Percentiles rank a stretch among this genome's conserved stretches.
phyloP scores from a whole-genome alignment of 2,797 vertebrate species.

The Channa striata region DNA sequence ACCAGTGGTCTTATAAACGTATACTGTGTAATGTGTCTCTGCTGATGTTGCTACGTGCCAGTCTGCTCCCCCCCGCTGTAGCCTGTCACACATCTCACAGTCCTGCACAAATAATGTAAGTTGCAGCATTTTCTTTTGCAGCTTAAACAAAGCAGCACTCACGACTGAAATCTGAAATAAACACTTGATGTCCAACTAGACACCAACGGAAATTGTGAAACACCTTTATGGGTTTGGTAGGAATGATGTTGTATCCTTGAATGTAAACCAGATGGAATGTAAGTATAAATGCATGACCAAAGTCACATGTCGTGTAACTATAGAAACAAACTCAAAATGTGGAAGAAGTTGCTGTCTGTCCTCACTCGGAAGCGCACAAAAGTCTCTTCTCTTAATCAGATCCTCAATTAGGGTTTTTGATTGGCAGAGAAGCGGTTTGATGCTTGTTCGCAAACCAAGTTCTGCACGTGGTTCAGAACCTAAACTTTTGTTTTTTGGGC shows the following conservation, averaged over 20 bases:
- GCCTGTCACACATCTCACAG: conserved; percentile 34
- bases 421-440: too few species aligned
- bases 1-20: conserved; percentile 67
- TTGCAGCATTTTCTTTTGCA: conserved; percentile 19
- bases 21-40: conserved; percentile 62
- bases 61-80: conserved; percentile 44
- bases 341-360: conserved; percentile 18
- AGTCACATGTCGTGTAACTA: conserved; percentile 37
- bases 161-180: conserved; percentile 29
- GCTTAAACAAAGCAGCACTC: conserved; percentile 11
- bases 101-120: conserved; percentile 6
- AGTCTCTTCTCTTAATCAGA: conserved; percentile 25
- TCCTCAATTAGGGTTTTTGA: background rate
- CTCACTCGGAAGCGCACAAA: conserved; percentile 11
- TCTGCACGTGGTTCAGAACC: too few species aligned
- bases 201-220: conserved; percentile 18
- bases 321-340: conserved; percentile 15
- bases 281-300: conserved; percentile 55
- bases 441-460: too few species aligned
- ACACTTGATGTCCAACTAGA: conserved; percentile 21
- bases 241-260: conserved; percentile 33
- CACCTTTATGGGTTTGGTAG: conserved; percentile 23
- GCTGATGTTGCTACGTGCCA: conserved; percentile 66
- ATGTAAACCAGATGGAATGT: conserved; percentile 58
- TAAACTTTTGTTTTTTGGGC: too few species aligned